A percentile compares a stretch with the other conserved stretches of the same genome.
Evolutionary conservation across 2,888 invertebrate genomes (phyloP).

Genomic region (Maniola hyperantus): DNA sequence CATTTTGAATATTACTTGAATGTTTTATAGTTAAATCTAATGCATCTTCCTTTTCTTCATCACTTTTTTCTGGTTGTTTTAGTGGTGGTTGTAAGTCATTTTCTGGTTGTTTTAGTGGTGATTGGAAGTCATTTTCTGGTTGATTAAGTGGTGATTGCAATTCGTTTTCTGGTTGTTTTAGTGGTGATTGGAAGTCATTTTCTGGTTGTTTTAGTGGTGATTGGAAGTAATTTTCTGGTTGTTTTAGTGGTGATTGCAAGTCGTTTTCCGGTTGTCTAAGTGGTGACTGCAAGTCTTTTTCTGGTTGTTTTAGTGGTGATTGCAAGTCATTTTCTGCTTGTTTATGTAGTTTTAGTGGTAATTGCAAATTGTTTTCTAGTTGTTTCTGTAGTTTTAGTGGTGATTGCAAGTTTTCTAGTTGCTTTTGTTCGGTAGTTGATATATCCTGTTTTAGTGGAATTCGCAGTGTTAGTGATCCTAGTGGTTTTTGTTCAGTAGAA

Average conservation of each 20-base stretch:
- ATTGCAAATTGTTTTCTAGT: slow-evolving; percentile 46
- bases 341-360: slow-evolving; percentile 60
- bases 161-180: slow-evolving; percentile 37
- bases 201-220: slow-evolving; percentile 62
- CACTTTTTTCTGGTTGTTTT: slow-evolving; percentile 49
- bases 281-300: slow-evolving; percentile 53
- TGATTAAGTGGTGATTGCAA: slow-evolving; percentile 59
- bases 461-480: too few species aligned
- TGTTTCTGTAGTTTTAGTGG: slow-evolving; percentile 60
- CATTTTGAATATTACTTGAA: neutral
- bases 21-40: neutral
- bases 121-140: too few species aligned
- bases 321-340: slow-evolving; percentile 42
- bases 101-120: slow-evolving; percentile 52
- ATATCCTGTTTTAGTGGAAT: too few species aligned
- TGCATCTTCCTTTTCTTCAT: neutral
- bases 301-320: slow-evolving; percentile 56
- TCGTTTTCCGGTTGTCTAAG: slow-evolving; percentile 48
- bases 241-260: slow-evolving; percentile 57
- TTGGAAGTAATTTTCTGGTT: slow-evolving; percentile 45
- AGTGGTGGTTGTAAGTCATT: slow-evolving; percentile 53
- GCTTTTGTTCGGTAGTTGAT: neutral
- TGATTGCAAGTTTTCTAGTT: slow-evolving; percentile 48
- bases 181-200: slow-evolving; percentile 49
- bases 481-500: neutral